phyloP scores from a whole-genome alignment of 2,113 vertebrate species.

The Lamprotornis superbus region DNA sequence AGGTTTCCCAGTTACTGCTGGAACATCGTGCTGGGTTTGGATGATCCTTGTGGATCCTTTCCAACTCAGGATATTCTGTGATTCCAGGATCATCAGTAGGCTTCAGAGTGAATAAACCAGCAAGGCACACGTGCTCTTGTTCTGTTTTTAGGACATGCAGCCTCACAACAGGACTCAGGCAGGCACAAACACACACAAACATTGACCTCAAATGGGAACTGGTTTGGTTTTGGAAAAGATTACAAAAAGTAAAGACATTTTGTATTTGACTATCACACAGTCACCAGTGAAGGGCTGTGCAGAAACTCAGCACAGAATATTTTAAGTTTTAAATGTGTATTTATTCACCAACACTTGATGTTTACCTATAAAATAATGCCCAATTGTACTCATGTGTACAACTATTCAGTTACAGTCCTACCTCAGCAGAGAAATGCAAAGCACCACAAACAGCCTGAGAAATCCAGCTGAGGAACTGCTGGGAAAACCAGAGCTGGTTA shows the following conservation, averaged over 20 bases:
- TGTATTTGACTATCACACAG: not conserved
- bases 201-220: not conserved
- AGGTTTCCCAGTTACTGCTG: not conserved
- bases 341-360: not conserved
- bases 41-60: not conserved
- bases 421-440: not conserved
- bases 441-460: not conserved
- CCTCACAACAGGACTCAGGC: not conserved
- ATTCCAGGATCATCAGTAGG: not conserved
- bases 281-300: not conserved
- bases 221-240: not conserved
- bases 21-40: accelerated
- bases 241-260: not conserved
- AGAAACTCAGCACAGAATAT: not conserved
- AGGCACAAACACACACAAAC: not conserved
- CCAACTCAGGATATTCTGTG: not conserved
- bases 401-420: not conserved
- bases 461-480: not conserved
- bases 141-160: not conserved
- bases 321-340: not conserved
- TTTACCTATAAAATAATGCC: not conserved
- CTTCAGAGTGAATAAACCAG: not conserved
- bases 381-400: not conserved
- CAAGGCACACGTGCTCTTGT: not conserved
- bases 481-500: not conserved